Conservation (phyloP, 1,140 invertebrate species). For the Leptinotarsa lineolata region DNA sequence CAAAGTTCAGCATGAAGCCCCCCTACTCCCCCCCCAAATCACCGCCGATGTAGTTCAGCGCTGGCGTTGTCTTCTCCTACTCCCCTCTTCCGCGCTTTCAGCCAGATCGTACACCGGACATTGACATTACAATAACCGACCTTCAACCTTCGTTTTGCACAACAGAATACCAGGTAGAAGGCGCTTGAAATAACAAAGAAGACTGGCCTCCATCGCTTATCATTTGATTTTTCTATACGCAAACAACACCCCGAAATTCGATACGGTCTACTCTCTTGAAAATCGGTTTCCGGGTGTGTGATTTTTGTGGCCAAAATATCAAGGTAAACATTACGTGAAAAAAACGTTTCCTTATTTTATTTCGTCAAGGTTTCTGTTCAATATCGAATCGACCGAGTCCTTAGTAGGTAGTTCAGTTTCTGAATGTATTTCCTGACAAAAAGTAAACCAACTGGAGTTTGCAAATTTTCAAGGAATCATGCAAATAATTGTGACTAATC, state of each 20-base stretch:
- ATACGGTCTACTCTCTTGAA: conserved; percentile 9
- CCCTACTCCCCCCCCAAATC: background rate
- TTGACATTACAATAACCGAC: conserved; percentile 54
- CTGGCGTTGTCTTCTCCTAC: conserved; percentile 7
- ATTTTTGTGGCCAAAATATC: conserved; percentile 21
- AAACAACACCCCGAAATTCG: conserved; percentile 10
- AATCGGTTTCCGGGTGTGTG: conserved; percentile 17
- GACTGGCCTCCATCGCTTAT: background rate
- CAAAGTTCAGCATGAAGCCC: background rate
- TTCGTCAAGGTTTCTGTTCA: conserved; percentile 23
- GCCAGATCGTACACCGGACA: conserved; percentile 40
- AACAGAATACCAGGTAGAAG: conserved; percentile 27
- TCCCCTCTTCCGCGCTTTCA: conserved; percentile 11
- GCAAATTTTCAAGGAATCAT: background rate
- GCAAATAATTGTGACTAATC: background rate
- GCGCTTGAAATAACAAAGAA: conserved; percentile 12
- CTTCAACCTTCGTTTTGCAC: conserved; percentile 54
- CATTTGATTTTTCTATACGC: background rate
- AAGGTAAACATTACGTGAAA: conserved; percentile 23
- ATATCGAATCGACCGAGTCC: conserved; percentile 18
- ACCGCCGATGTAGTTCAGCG: conserved; percentile 1
- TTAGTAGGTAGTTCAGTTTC: background rate
- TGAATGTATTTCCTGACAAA: background rate
- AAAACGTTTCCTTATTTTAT: conserved; percentile 21
- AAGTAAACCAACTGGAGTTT: background rate